Conservation (phyloP, 2,888 invertebrate species). For the Fabriciana adippe region DNA sequence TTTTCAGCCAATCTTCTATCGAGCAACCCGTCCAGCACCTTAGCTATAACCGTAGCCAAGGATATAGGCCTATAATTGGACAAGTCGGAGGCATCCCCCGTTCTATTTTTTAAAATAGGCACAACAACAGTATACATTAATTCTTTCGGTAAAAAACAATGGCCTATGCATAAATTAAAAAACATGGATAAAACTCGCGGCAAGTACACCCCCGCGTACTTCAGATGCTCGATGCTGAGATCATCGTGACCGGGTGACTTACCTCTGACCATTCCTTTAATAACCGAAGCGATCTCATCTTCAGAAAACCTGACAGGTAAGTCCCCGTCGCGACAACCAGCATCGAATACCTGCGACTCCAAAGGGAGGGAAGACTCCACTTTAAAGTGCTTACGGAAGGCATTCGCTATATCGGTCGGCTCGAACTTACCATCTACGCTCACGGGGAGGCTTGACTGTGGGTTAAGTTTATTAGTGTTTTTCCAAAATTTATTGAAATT, state of each 20-base stretch:
- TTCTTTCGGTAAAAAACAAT: constrained; percentile 6
- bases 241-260: constrained; percentile 26
- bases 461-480: constrained; percentile 11
- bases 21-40: constrained; percentile 38
- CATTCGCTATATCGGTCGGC: constrained; percentile 25
- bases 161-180: not conserved
- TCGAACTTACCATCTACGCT: constrained; percentile 31
- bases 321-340: not conserved
- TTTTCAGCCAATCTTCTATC: not conserved
- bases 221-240: constrained; percentile 26
- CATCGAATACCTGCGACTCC: constrained; percentile 7
- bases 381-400: constrained; percentile 26
- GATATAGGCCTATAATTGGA: constrained; percentile 26
- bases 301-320: constrained; percentile 6
- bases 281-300: constrained; percentile 1
- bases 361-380: not conserved
- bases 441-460: constrained; percentile 26
- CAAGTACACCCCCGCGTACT: constrained; percentile 22
- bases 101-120: constrained; percentile 23
- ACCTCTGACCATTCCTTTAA: constrained; percentile 14
- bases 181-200: constrained; percentile 18
- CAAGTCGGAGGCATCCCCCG: constrained; percentile 5
- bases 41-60: constrained; percentile 29
- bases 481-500: constrained; percentile 31
- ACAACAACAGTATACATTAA: constrained; percentile 21